phyloP scores from a whole-genome alignment of 2,113 vertebrate species.

The Percopsis transmontana region DNA sequence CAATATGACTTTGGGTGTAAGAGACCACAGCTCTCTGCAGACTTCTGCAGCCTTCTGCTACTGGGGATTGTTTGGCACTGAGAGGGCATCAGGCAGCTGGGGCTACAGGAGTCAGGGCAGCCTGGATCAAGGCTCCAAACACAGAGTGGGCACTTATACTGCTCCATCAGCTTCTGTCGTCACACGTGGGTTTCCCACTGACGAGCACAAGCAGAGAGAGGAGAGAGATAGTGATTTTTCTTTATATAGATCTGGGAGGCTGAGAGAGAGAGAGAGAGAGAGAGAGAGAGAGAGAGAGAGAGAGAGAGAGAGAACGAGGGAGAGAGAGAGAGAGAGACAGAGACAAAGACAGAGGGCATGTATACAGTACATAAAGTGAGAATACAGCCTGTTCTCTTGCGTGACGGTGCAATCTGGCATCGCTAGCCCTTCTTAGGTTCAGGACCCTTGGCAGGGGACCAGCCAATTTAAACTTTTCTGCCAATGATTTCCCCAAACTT shows the following conservation, averaged over 20 bases:
- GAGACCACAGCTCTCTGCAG: neutral
- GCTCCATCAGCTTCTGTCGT: conserved; percentile 62
- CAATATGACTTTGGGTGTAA: too few species aligned
- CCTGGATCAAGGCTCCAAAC: conserved; percentile 36
- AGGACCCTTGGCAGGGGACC: conserved; percentile 1
- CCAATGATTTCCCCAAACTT: neutral
- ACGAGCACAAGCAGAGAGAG: conserved; percentile 35
- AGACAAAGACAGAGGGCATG: neutral
- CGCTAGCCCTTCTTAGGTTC: neutral
- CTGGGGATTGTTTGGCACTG: conserved; percentile 20
- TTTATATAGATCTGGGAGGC: neutral
- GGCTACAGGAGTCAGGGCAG: conserved; percentile 3
- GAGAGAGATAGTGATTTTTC: neutral
- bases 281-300: neutral
- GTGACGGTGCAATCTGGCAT: neutral
- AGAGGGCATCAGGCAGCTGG: conserved; percentile 7
- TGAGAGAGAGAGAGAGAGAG: neutral
- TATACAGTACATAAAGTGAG: neutral
- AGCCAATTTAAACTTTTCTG: neutral
- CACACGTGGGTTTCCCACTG: conserved; percentile 63
- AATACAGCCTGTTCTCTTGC: conserved; percentile 1
- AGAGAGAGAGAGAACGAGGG: conserved; percentile 9
- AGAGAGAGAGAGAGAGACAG: neutral
- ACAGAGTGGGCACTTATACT: conserved; percentile 28
- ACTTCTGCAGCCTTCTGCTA: conserved; percentile 27